Conservation (phyloP, 2,888 invertebrate species). For the Tachina lurida region DNA sequence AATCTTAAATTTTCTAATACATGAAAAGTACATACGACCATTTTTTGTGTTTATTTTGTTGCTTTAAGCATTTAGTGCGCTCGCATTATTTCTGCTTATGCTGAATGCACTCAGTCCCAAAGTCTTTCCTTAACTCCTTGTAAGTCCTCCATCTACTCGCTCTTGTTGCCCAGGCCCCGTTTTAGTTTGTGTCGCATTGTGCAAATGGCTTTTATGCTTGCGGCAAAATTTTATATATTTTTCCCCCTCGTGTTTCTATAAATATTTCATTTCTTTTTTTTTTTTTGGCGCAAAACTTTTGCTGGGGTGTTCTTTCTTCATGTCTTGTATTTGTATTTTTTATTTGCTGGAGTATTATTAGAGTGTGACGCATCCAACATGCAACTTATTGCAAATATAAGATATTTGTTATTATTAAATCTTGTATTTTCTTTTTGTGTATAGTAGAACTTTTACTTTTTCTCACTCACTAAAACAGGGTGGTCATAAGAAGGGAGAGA, state of each 20-base stretch:
- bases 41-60: background rate
- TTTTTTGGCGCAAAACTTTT: constrained; percentile 57
- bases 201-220: constrained; percentile 51
- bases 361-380: constrained; percentile 42
- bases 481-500: background rate
- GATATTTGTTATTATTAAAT: constrained; percentile 5
- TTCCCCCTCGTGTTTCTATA: constrained; percentile 11
- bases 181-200: constrained; percentile 50
- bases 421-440: background rate
- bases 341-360: background rate
- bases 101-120: constrained; percentile 8
- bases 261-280: constrained; percentile 33
- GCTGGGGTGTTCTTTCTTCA: constrained; percentile 32
- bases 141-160: background rate
- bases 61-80: background rate
- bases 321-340: background rate
- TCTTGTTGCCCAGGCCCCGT: background rate
- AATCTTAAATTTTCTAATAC: too few relatives aligned
- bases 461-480: background rate
- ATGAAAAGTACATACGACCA: too few relatives aligned
- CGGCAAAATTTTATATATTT: constrained; percentile 45
- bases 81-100: constrained; percentile 6
- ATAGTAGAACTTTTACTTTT: constrained; percentile 48
- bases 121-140: background rate
- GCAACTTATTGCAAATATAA: constrained; percentile 42